Evolutionary conservation across 2,113 vertebrate species (phyloP).

Genomic region (Crotalus viridis): DNA sequence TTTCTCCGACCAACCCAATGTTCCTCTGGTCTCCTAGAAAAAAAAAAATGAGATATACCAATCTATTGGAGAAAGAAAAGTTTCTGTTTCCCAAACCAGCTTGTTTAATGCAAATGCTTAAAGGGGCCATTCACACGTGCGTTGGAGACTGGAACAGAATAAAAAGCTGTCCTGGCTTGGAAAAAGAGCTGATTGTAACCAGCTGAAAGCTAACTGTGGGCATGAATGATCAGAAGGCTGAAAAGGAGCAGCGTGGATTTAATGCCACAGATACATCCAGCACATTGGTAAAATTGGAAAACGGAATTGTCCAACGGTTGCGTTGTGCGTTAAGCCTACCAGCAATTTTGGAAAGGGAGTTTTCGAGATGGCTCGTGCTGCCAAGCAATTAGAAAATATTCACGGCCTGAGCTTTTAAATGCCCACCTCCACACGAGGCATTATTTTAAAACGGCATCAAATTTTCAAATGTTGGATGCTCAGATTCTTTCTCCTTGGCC

Average conservation of each 20-base stretch:
- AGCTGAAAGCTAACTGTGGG: background rate
- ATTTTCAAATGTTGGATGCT: background rate
- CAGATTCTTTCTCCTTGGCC: accelerated
- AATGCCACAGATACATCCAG: constrained; percentile 27
- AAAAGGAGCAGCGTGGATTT: constrained; percentile 19
- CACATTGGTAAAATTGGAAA: constrained; percentile 46
- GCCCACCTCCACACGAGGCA: background rate
- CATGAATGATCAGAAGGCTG: background rate
- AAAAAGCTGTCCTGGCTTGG: background rate
- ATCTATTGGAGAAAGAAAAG: background rate
- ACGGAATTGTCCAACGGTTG: constrained; percentile 48
- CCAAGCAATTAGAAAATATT: constrained; percentile 23
- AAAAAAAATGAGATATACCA: background rate
- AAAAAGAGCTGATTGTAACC: background rate
- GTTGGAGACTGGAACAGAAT: background rate
- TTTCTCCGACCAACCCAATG: background rate
- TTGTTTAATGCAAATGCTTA: background rate
- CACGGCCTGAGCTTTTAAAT: background rate
- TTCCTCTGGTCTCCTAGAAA: background rate
- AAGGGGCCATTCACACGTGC: background rate
- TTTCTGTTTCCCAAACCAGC: background rate
- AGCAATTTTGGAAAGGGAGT: background rate
- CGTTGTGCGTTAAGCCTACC: constrained; percentile 43
- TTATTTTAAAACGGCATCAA: constrained; percentile 18
- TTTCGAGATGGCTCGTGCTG: background rate